phyloP scores from a whole-genome alignment of 2,888 invertebrate genomes.

The Himalopsyche kuldschensis region DNA sequence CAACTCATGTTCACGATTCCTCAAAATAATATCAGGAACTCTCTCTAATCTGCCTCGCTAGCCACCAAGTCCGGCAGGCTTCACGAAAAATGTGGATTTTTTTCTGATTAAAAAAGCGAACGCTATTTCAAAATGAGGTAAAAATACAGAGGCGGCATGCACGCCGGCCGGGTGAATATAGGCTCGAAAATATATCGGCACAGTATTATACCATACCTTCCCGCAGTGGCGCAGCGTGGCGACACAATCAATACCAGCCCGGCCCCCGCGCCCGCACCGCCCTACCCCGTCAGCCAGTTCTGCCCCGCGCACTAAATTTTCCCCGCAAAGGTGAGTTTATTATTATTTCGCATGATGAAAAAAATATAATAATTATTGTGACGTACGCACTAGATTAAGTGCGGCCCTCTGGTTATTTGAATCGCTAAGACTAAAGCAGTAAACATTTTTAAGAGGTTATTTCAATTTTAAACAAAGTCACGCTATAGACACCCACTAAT shows the following conservation, averaged over 20 bases:
- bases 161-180: not conserved
- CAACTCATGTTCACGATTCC: too few relatives aligned
- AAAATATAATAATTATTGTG: not conserved
- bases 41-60: too few relatives aligned
- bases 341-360: not conserved
- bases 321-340: not conserved
- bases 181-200: not conserved
- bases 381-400: not conserved
- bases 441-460: not conserved
- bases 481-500: too few relatives aligned
- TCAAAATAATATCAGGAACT: too few relatives aligned
- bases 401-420: not conserved
- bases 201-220: not conserved
- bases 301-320: not conserved
- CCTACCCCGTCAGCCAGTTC: not conserved
- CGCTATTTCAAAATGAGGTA: not conserved
- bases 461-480: not conserved
- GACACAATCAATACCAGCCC: conserved; percentile 33
- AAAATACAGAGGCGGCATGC: not conserved
- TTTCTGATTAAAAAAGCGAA: too few relatives aligned
- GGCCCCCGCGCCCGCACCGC: not conserved
- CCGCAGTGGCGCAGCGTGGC: conserved; percentile 34
- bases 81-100: too few relatives aligned
- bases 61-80: too few relatives aligned
- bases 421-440: not conserved